Base-by-base conservation (phyloP, 2,888 invertebrate genomes). In the Griposia aprilina region DNA sequence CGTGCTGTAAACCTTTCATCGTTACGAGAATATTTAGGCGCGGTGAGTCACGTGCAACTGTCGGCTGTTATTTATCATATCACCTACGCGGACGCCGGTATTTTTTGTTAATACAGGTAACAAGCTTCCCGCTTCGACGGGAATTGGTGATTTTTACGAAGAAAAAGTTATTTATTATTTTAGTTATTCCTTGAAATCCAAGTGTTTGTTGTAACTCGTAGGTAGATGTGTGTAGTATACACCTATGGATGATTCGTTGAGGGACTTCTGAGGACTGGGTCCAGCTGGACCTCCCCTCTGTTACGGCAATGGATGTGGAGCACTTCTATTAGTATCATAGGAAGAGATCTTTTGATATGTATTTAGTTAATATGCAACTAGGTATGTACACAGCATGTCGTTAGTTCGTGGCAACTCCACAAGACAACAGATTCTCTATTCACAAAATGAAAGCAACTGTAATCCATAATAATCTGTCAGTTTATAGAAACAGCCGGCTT, bases 41-140 rank as follows among this genome's bases (percentile, higher is more conserved):
- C 11, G 17, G n/a, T 84, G 84, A 84, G 13, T 84, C 84, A 84
- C 41, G 71, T 74, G 66, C 74, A 36, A 45, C 4, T 50, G 36
- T 26, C 72, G 48, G 48, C 50, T 59, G 81, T 57, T 81, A 74
- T 67, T 52, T 70, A 70, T 62, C 80, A 63, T 70, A 70, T 62
- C 80, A 63, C 17, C 6, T 17, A 69, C 26, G 57, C 57, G 48
- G 48, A 15, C 52, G 59, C 26, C 55, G 59, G 48, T 79, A 76
- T 84, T 79, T 66, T 36, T 50, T 67, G 65, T 70, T 63, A 57
- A 17, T 30, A 41, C 74, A 84, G 81, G 84, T 84, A 78, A 70
- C 69, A 55, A 66, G 67, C 63, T 48, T 52, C 15, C 48, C 55
- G 41, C 63, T 62, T 4, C 41, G 36, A 68, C 52, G 5, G 23